Percentiles rank a stretch among this genome's conserved stretches.
Conservation (phyloP, 2,888 invertebrate species). For the Euplagia quadripunctaria region DNA sequence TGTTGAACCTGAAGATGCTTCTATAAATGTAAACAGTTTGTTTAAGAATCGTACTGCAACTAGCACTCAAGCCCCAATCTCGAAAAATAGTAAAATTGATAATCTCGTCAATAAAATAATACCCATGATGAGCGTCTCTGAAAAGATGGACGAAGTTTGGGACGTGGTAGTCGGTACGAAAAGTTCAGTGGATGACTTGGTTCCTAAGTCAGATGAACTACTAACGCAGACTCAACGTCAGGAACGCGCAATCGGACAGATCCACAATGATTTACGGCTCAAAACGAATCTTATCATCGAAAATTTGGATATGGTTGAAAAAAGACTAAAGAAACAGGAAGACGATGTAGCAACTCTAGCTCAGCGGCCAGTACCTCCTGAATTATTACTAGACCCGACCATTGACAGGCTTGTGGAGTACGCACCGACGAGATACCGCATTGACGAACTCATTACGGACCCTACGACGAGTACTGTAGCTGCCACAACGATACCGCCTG, state of each 20-base stretch:
- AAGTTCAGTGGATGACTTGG: conserved; percentile 94
- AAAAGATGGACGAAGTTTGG: conserved; percentile 97
- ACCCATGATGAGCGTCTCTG: conserved; percentile 94
- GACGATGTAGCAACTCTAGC: conserved; percentile 93
- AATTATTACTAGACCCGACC: conserved; percentile 91
- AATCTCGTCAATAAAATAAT: conserved; percentile 93
- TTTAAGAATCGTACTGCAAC: conserved; percentile 87
- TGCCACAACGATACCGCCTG: conserved; percentile 68
- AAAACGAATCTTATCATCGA: conserved; percentile 96
- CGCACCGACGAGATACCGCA: conserved; percentile 90
- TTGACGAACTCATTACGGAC: conserved; percentile 76
- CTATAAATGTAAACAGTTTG: conserved; percentile 83
- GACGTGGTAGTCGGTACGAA: conserved; percentile 96
- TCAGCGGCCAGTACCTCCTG: conserved; percentile 91
- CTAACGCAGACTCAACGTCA: conserved; percentile 95
- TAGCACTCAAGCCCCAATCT: conserved; percentile 86
- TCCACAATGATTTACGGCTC: conserved; percentile 92
- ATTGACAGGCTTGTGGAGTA: conserved; percentile 93
- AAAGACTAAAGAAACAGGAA: conserved; percentile 93
- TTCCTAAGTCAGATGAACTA: conserved; percentile 95
- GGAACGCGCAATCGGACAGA: conserved; percentile 95
- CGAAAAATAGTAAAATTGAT: conserved; percentile 92
- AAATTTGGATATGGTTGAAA: conserved; percentile 95
- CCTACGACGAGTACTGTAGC: conserved; percentile 75
- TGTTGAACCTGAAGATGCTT: conserved; percentile 90